Conservation (phyloP, 2,797 vertebrate species). For the Danionella dracula region DNA sequence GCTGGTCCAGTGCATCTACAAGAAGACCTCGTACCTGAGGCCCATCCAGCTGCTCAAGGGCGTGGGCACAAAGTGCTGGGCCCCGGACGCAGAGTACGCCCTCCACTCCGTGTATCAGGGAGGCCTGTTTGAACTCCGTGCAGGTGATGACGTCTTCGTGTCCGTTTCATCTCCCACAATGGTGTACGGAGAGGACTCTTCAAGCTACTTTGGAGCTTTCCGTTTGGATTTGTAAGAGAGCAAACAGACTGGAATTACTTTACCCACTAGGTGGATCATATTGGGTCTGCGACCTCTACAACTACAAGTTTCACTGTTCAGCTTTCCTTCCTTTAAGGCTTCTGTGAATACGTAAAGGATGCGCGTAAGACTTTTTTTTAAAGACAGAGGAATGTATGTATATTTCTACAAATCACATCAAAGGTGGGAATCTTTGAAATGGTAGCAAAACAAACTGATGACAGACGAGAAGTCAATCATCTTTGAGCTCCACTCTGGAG, state of each 20-base stretch:
- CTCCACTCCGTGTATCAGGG: conserved; percentile 88
- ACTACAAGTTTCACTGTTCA: conserved; percentile 23
- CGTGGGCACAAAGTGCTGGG: conserved; percentile 87
- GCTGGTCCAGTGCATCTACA: conserved; percentile 84
- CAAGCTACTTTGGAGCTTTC: conserved; percentile 85
- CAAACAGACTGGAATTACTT: conserved; percentile 9
- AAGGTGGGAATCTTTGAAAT: conserved; percentile 45
- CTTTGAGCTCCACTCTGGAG: conserved; percentile 7
- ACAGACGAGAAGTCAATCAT: conserved; percentile 16
- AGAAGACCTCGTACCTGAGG: conserved; percentile 75
- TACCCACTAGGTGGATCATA: conserved; percentile 26
- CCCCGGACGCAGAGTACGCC: conserved; percentile 78
- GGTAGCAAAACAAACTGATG: conserved; percentile 36
- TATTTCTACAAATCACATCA: conserved; percentile 47
- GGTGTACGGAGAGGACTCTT: conserved; percentile 72
- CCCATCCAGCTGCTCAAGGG: conserved; percentile 85
- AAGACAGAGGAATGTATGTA: conserved; percentile 65
- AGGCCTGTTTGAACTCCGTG: conserved; percentile 82
- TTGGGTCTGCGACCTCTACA: conserved; percentile 2
- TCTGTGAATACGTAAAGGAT: conserved; percentile 29
- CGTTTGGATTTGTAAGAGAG: conserved; percentile 74
- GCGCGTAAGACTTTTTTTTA: conserved; percentile 25
- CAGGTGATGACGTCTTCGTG: conserved; percentile 82
- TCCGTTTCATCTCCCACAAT: conserved; percentile 79
- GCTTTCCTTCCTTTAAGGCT: conserved; percentile 31